Base-by-base conservation (phyloP, 2,888 invertebrate genomes). In the Petrophora chlorosata region DNA sequence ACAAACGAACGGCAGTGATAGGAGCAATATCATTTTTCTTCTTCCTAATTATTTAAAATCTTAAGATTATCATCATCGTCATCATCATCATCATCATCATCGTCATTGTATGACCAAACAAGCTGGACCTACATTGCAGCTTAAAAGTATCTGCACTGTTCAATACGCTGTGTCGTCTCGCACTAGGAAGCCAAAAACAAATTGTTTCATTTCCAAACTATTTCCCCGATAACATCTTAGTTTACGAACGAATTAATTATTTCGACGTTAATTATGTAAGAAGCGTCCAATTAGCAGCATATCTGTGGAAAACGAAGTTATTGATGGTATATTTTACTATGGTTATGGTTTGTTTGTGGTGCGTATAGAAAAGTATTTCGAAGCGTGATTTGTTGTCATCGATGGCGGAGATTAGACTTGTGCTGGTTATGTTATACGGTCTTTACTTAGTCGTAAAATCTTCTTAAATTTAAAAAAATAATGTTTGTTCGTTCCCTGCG, bases 211-310 rank as follows among this genome's bases (percentile, higher is more conserved):
- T 71, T 70, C 63, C 56, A 68, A 85, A 82, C 75, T 79, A 85
- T 86, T 78, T 61, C 15, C 64, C 28, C 60, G 84, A 86, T 85
- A 79, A 48, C 62, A 85, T 85, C 85, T 69, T 49, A 34, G 56
- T 57, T 46, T 63, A 56, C 49, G 70, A 78, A 84, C 84, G 77
- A 84, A 86, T 87, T 81, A 79, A 82, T 84, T 80, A 79, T 70
- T 63, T 67, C 65, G 71, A 80, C 75, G 69, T 78, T 76, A 70
- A 70, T 70, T 73, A 75, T 72, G 56, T 62, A 75, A 78, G 70
- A 77, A 73, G 65, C 70, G 66, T 49, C 82, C 76, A 83, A 80
- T 81, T 82, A 82, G 79, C 72, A 65, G 42, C 54, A 67, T 66
- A 63, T 55, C 63, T 67, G 61, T 56, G 62, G 61, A 59, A 62